Percentiles rank a stretch among this genome's conserved stretches.
phyloP scores from a whole-genome alignment of 2,888 invertebrate species.

The Polyommatus icarus region DNA sequence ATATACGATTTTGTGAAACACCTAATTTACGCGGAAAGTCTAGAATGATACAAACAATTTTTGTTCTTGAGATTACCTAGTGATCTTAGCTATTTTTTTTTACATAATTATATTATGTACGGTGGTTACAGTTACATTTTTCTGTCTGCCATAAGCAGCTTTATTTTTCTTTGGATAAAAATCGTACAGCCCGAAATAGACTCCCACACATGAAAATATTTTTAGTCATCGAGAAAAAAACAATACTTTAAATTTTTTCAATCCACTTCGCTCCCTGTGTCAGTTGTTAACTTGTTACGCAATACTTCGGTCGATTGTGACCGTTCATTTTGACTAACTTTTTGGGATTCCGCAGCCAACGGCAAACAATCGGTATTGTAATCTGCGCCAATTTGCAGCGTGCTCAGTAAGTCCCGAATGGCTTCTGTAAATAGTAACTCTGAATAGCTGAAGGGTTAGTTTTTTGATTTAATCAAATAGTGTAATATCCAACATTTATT shows the following conservation, averaged over 20 bases:
- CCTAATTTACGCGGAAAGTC: too few species aligned
- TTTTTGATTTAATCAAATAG: background rate
- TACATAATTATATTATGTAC: too few species aligned
- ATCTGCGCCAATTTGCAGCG: background rate
- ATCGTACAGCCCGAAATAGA: background rate
- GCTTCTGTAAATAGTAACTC: background rate
- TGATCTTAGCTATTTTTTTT: too few species aligned
- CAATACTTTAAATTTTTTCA: background rate
- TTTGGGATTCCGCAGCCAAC: background rate
- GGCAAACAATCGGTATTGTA: slow-evolving; percentile 16
- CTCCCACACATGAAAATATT: background rate
- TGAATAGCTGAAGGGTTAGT: background rate
- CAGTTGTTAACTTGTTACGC: background rate
- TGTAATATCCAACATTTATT: background rate
- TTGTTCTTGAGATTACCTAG: too few species aligned
- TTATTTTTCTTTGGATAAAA: too few species aligned
- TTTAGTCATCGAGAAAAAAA: background rate
- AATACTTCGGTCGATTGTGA: slow-evolving; percentile 14
- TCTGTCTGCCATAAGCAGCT: too few species aligned
- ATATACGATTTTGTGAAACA: too few species aligned
- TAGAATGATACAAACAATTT: too few species aligned
- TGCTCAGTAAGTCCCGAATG: background rate
- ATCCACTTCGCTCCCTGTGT: background rate
- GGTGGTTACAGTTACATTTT: too few species aligned
- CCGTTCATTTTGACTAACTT: slow-evolving; percentile 7